Evolutionary conservation across 2,113 vertebrate species (phyloP), one percentile per base, ranked within the genome.

Genomic region (Chaetops frenatus): DNA sequence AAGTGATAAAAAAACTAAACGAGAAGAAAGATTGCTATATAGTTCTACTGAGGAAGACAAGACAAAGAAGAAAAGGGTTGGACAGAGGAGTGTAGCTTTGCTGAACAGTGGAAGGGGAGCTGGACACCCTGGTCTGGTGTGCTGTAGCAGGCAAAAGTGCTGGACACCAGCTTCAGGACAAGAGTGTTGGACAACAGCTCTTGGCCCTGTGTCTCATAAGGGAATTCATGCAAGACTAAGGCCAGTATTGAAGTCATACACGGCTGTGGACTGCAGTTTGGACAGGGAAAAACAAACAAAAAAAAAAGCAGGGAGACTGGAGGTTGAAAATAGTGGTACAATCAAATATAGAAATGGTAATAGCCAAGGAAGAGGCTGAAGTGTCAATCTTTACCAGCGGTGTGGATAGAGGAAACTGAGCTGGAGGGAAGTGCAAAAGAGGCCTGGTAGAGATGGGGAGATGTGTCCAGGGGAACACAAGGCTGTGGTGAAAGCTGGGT

Each of bases 381-480:
- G 27, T 51, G 38, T 61, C 28, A 54, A 0, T 15, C 28, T 9
- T 76, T 33, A 62, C 11, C 23, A 61, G n/a, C 0, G 0, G 9
- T 29, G 11, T 48, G 10, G 28, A 22, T 13, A 25, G 42, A 25
- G 24, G 74, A 83, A 64, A 25, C 25, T 40, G 73, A 84, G 10
- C 19, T 78, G 31, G 16, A 79, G 57, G 36, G 12, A 71, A 58
- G 16, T n/a, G 20, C 7, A 48, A 57, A 66, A 44, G 20, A 74
- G 7, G 14, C 17, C 38, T 61, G 44, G 38, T 4, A 78, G 81
- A 71, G 47, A 19, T 44, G 6, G 3, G 5, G 47, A 35, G 16
- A 29, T n/a, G n/a, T 21, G 27, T 18, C 33, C 48, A 47, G 23
- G 53, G 51, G 7, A 76, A 7, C 3, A 5, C 27, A 82, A 29